phyloP scores from a whole-genome alignment of 2,888 invertebrate species.

The Stenodera caucasica region DNA sequence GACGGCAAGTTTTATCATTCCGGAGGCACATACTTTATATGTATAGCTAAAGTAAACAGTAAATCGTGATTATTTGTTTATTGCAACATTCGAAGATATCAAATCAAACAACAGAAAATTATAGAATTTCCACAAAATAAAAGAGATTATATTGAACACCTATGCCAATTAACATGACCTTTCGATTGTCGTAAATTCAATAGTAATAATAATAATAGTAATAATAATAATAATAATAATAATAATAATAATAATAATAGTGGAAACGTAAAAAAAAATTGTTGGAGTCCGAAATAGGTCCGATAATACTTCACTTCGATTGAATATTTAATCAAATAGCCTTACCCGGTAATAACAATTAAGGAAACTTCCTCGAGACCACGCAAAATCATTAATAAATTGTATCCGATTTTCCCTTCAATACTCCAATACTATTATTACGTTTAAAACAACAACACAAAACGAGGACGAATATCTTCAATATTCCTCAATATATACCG shows the following conservation, averaged over 20 bases:
- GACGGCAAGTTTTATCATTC: conserved; percentile 16
- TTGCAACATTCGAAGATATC: conserved; percentile 24
- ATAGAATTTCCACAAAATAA: neutral
- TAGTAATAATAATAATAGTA: neutral
- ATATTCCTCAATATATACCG: neutral
- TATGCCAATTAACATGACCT: conserved; percentile 19
- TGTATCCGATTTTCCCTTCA: conserved; percentile 12
- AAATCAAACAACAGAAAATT: conserved; percentile 8
- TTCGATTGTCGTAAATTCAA: conserved; percentile 3
- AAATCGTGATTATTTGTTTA: conserved; percentile 26
- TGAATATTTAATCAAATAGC: conserved; percentile 25
- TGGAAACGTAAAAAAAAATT: too few relatives aligned
- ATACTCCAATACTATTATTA: conserved; percentile 1
- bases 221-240: neutral
- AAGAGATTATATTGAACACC: conserved; percentile 10
- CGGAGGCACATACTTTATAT: conserved; percentile 8
- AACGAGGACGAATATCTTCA: conserved; percentile 5
- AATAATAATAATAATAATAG: neutral
- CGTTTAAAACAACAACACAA: neutral
- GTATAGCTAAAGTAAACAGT: conserved; percentile 22
- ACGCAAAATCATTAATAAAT: conserved; percentile 35
- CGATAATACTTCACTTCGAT: conserved; percentile 21
- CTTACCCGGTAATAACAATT: conserved; percentile 30
- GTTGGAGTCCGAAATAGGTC: conserved; percentile 22
- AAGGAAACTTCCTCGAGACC: conserved; percentile 30